phyloP scores from a whole-genome alignment of 2,888 invertebrate genomes.

The Sphinx pinastri region DNA sequence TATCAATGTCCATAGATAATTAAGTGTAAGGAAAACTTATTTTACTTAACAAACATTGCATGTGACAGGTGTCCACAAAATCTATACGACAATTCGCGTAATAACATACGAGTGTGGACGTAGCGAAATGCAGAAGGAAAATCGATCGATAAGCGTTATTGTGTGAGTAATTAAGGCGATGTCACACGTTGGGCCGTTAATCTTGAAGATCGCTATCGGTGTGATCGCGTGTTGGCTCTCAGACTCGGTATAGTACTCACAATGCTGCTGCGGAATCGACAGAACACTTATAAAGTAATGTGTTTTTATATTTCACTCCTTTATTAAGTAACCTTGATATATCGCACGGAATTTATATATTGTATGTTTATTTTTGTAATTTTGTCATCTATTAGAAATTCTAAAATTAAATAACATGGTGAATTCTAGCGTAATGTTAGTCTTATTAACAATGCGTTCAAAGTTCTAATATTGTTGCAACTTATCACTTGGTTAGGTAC shows the following conservation, averaged over 20 bases:
- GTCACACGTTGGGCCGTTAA: slow-evolving; percentile 73
- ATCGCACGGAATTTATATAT: no score
- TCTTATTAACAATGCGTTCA: no score
- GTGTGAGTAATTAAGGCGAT: slow-evolving; percentile 76
- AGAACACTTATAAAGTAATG: slow-evolving; percentile 12
- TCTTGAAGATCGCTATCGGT: slow-evolving; percentile 76
- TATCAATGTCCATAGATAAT: no score
- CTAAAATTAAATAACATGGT: no score
- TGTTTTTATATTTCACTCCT: slow-evolving; percentile 17
- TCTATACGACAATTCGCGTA: slow-evolving; percentile 25
- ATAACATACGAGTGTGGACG: slow-evolving; percentile 28
- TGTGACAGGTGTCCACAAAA: slow-evolving; percentile 20
- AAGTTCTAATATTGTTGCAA: no score
- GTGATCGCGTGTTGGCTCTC: slow-evolving; percentile 67
- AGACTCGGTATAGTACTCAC: slow-evolving; percentile 26
- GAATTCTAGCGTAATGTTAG: no score
- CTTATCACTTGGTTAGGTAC: no score
- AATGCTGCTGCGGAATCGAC: slow-evolving; percentile 21
- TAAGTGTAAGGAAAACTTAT: not conserved
- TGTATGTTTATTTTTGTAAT: no score
- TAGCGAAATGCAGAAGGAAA: slow-evolving; percentile 48
- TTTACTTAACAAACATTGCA: not conserved
- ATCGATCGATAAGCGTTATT: slow-evolving; percentile 68
- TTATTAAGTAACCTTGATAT: not conserved
- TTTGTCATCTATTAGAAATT: no score